Percentiles rank a stretch among this genome's conserved stretches.
Conservation (phyloP, 2,888 invertebrate genomes). For the Phasia obesa region DNA sequence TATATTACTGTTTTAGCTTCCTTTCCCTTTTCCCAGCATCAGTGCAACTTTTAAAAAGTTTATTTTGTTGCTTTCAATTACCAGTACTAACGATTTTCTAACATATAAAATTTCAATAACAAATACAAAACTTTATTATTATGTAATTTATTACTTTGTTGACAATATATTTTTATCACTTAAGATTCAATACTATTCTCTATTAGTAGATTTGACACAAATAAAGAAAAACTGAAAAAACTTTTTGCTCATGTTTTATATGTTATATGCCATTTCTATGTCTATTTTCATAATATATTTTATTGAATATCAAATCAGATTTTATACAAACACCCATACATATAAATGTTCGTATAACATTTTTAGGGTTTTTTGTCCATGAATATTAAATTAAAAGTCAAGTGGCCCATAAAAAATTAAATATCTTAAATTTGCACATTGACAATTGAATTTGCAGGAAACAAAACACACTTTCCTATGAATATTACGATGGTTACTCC, state of each 20-base stretch:
- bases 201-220: not conserved
- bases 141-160: slow-evolving; percentile 49
- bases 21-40: no score
- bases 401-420: slow-evolving; percentile 66
- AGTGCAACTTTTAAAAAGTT: no score
- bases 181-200: not conserved
- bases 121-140: slow-evolving; percentile 2
- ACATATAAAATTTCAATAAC: slow-evolving; percentile 50
- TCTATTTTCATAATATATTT: slow-evolving; percentile 59
- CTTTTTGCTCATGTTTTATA: slow-evolving; percentile 6
- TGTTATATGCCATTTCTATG: slow-evolving; percentile 50
- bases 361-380: slow-evolving; percentile 45
- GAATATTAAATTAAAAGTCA: slow-evolving; percentile 59
- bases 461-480: slow-evolving; percentile 19
- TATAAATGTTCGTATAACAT: slow-evolving; percentile 24
- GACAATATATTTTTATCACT: slow-evolving; percentile 45
- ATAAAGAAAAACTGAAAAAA: slow-evolving; percentile 24
- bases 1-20: no score
- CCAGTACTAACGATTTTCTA: not conserved
- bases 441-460: slow-evolving; percentile 61
- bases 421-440: slow-evolving; percentile 63
- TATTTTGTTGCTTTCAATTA: no score
- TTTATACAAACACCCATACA: slow-evolving; percentile 36
- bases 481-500: not conserved
- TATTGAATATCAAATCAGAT: slow-evolving; percentile 68